These are phyloP conservation scores for Meandrusa payeni DNA, from an alignment of 2,888 invertebrate genomes.

Conservation along the genomic window DNA sequence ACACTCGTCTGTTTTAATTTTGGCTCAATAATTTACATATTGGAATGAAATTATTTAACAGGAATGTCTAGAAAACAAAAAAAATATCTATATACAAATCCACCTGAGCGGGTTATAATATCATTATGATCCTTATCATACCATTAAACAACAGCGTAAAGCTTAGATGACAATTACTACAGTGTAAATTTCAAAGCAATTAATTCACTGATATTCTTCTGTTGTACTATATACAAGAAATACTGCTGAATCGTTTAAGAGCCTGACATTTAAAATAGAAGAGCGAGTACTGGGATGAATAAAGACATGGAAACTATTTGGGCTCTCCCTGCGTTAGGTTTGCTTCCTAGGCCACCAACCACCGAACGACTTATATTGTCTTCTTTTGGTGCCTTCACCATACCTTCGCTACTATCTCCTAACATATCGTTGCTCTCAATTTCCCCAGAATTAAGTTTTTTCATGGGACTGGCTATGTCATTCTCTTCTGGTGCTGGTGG, in stretches of 20 bases:
- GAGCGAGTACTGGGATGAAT: conserved; percentile 52
- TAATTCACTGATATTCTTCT: conserved; percentile 50
- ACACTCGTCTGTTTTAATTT: conserved; percentile 67
- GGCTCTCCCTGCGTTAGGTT: conserved; percentile 45
- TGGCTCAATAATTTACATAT: conserved; percentile 63
- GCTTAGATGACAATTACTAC: conserved; percentile 56
- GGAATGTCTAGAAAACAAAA: conserved; percentile 69
- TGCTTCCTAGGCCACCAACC: conserved; percentile 63
- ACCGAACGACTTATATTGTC: conserved; percentile 58
- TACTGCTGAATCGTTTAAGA: conserved; percentile 30
- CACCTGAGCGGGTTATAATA: conserved; percentile 36
- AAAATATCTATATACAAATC: conserved; percentile 60
- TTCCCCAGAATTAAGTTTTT: conserved; percentile 43
- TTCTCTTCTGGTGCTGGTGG: conserved; percentile 74
- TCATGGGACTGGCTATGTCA: conserved; percentile 56
- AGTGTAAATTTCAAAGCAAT: conserved; percentile 57
- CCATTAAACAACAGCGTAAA: conserved; percentile 61
- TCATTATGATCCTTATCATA: conserved; percentile 34
- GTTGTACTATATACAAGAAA: conserved; percentile 60
- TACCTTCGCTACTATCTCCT: conserved; percentile 55
- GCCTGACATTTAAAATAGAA: conserved; percentile 52
- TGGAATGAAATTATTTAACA: conserved; percentile 72
- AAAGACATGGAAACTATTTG: conserved; percentile 44
- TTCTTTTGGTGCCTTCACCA: conserved; percentile 52
- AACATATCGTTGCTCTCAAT: conserved; percentile 55